Base-by-base conservation (phyloP, 2,888 invertebrate species). In the Tortrix viridana region DNA sequence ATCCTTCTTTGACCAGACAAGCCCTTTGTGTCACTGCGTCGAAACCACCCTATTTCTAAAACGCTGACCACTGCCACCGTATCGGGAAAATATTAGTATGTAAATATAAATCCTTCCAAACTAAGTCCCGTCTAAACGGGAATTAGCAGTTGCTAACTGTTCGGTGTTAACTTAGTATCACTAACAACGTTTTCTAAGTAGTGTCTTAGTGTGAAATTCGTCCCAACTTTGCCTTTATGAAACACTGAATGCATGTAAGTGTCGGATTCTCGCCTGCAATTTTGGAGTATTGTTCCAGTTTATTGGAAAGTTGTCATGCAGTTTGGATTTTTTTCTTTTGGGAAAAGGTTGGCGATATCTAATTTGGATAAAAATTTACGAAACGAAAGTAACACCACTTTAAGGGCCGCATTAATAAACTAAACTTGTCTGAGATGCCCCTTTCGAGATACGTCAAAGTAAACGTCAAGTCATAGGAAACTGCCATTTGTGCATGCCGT, bases 51-150 rank as follows among this genome's bases (percentile, higher is more conserved):
- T 61, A 32, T 20, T 61, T 22, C 32, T 55, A 37, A 60, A 54
- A 54, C 60, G 60, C 60, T 61, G 60, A 61, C 55, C 60, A 54
- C 55, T 49, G 43, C 55, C 53, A 48, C 37, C 53, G 54, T 20
- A 22, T 49, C 22, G 32, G 54, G 54, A 43, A 55, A 49, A 49
- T 61, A 54, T 61, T 54, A 55, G 43, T 55, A 61, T 61, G 60
- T 32, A 32, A 61, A 61, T 61, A 16, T 46, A 48, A 41, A 49
- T 20, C 41, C 26, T 49, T 38, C 37, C 52, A 37, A 47, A 43
- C 54, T 55, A 61, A 48, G 38, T 19, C 14, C 32, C 7, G 26
- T 32, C 48, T 49, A 32, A 60, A 60, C 60, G 20, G 16, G 54
- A 48, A 54, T 54, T 54, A 54, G 26, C 22, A 2, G 47, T 54